Conservation (phyloP, 2,797 vertebrate genomes). For the Cyclopterus lumpus region DNA sequence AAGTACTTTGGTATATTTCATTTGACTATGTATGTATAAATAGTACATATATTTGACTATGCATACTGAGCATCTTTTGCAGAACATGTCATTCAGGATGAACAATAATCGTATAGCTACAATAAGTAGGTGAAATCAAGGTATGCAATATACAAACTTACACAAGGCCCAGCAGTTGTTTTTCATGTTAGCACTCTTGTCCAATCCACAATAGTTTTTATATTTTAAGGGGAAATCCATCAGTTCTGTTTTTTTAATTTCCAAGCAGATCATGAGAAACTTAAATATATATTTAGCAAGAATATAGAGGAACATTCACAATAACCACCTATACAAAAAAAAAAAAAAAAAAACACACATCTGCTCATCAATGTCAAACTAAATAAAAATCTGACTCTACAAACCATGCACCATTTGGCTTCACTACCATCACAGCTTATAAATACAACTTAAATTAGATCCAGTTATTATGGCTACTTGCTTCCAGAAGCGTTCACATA, state of each 20-base stretch:
- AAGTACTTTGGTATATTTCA: not conserved
- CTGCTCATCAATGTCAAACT: not conserved
- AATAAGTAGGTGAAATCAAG: not conserved
- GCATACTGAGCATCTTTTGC: not conserved
- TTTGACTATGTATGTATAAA: not conserved
- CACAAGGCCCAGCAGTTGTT: not conserved
- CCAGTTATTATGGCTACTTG: constrained; percentile 21
- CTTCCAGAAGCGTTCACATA: constrained; percentile 20
- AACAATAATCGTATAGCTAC: not conserved
- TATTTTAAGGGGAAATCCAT: not conserved
- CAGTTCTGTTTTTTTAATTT: not conserved
- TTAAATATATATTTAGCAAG: not conserved
- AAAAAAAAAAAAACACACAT: constrained; percentile 10
- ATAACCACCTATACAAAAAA: constrained; percentile 27
- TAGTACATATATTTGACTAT: not conserved
- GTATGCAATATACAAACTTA: not conserved
- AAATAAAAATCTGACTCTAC: not conserved
- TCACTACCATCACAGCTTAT: constrained; percentile 17
- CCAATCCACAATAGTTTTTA: not conserved
- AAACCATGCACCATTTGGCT: not conserved
- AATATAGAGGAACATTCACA: constrained; percentile 9
- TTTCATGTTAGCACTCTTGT: not conserved
- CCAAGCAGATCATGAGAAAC: not conserved
- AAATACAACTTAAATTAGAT: constrained; percentile 49
- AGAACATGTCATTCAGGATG: not conserved